Evolutionary conservation across 1,140 invertebrate species (phyloP).

Genomic region (Micrasema longulum): DNA sequence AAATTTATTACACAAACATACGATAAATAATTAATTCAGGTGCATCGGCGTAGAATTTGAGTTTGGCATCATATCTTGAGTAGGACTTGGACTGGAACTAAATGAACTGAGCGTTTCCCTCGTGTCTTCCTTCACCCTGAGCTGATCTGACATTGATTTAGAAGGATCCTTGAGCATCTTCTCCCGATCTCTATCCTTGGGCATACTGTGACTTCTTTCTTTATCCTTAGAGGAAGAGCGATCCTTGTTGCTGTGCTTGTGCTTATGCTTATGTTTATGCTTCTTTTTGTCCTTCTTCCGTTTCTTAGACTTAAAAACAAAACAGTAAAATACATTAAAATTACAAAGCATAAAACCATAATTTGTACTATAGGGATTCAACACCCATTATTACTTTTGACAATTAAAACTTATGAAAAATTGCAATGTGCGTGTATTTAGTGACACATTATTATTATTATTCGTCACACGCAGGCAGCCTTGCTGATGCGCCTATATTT

Average conservation of each 20-base stretch:
- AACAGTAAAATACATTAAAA: no score
- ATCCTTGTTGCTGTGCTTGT: conserved; percentile 80
- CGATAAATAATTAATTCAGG: conserved; percentile 20
- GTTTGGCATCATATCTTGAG: conserved; percentile 46
- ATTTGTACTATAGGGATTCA: no score
- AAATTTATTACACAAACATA: no score
- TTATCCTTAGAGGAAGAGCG: conserved; percentile 69
- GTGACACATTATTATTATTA: no score
- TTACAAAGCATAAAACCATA: no score
- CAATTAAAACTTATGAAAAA: no score
- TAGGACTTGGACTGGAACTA: conserved; percentile 68
- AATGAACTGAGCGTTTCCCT: conserved; percentile 71
- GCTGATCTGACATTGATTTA: conserved; percentile 57
- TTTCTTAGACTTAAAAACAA: conserved; percentile 76
- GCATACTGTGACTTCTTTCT: conserved; percentile 72
- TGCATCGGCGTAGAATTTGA: conserved; percentile 30
- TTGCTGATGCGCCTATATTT: no score
- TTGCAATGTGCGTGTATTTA: no score
- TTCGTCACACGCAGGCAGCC: no score
- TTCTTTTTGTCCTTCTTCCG: conserved; percentile 88
- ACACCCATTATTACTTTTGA: no score
- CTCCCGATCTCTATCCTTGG: conserved; percentile 50
- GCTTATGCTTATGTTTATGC: conserved; percentile 82
- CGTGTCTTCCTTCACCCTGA: conserved; percentile 69
- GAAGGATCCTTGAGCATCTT: conserved; percentile 45